phyloP scores from a whole-genome alignment of 35 echinoderm and acorn worm genomes.

The Lytechinus pictus region DNA sequence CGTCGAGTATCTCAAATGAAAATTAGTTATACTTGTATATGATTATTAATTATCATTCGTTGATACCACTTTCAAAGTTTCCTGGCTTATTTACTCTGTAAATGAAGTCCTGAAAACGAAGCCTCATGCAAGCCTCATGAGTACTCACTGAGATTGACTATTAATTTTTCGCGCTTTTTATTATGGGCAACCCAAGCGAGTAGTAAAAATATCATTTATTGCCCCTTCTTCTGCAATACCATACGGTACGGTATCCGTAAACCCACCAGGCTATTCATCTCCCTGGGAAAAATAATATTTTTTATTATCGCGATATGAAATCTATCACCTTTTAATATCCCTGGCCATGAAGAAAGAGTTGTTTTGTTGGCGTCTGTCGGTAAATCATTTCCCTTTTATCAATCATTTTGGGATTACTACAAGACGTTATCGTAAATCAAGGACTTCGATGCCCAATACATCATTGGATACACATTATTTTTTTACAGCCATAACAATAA shows the following conservation, averaged over 20 bases:
- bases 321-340: neutral
- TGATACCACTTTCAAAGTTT: neutral
- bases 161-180: neutral
- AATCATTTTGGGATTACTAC: neutral
- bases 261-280: neutral
- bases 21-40: neutral
- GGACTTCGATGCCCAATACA: neutral
- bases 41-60: neutral
- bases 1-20: neutral
- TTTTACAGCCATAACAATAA: no score
- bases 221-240: neutral
- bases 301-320: neutral
- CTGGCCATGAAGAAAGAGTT: neutral
- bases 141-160: neutral
- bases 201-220: slow-evolving; percentile 16
- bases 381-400: neutral
- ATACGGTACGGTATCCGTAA: neutral
- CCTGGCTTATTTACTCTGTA: neutral
- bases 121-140: neutral
- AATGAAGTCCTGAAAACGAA: neutral
- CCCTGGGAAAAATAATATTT: neutral
- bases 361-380: neutral
- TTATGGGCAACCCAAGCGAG: neutral
- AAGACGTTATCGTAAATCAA: neutral
- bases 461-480: no score